Percentiles rank a stretch among this genome's conserved stretches.
These are phyloP conservation scores for Phoeniculus purpureus DNA, from an alignment of 2,797 vertebrate genomes.

Conservation along the genomic window DNA sequence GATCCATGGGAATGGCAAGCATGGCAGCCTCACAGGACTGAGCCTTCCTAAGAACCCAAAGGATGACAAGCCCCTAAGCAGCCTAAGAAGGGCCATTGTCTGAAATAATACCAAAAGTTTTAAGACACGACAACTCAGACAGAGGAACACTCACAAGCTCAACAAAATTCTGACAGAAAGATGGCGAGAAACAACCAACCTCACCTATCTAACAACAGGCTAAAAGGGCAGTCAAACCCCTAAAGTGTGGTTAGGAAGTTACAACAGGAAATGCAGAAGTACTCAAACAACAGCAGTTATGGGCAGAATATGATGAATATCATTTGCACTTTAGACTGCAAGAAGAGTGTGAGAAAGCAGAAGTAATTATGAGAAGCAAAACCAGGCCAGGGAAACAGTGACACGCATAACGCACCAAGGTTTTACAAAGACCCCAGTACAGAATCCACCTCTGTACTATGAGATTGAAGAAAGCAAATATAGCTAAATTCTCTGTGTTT, in stretches of 20 bases:
- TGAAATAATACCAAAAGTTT: neutral
- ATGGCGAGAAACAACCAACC: neutral
- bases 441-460: neutral
- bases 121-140: neutral
- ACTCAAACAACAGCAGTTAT: neutral
- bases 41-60: neutral
- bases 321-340: neutral
- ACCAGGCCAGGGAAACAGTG: neutral
- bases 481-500: neutral
- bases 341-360: conserved; percentile 15
- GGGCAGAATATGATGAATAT: neutral
- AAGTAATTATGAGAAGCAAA: neutral
- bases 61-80: neutral
- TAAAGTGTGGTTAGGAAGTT: neutral
- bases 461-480: neutral
- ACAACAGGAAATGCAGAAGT: conserved; percentile 31
- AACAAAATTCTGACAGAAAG: neutral
- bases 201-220: neutral
- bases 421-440: neutral
- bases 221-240: neutral
- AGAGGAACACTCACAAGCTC: neutral
- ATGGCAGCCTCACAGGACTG: neutral
- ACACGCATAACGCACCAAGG: neutral
- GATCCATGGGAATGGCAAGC: accelerated
- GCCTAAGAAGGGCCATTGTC: neutral